Evolutionary conservation across 2,113 vertebrate species (phyloP), one percentile per base, ranked within the genome.

Genomic region (Rousettus leschenaultii): DNA sequence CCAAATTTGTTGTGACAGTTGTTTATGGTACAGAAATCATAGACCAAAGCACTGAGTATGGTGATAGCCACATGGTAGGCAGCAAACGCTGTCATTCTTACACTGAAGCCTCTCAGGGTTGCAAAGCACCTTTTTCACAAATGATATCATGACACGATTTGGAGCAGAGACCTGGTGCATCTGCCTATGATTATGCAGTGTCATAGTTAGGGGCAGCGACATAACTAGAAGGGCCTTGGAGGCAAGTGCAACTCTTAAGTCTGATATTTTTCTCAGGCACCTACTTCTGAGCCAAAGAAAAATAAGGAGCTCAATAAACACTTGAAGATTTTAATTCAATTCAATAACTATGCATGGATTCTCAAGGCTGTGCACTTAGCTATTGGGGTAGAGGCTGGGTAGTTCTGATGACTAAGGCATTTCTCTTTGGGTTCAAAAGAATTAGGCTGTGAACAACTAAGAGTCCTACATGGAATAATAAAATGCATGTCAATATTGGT

Each of bases 351-450:
- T 57, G 66, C 53, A 71, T 74, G 45, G 55, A 83, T 77, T 77
- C 48, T 73, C 55, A 59, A 91, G 83, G 55, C n/a, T 93, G 11
- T 30, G 6, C n/a, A 1, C 28, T 51, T 61, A 91, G 33, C n/a
- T 89, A n/a, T 4, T 12, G 35, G 33, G 11, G 4, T 73, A 65
- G 51, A 38, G 3, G 21, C 7, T 28, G 35, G 18, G 22, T 28
- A 73, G 55, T 19, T 48, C 30, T 93, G 48, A 90, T 21, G 13
- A 61, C 28, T 30, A 48, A 73, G 14, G 16, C 43, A 51, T 74
- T 95, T 89, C 86, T 89, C 68, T 91, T 84, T 35, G 70, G 70
- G 35, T n/a, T 95, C 68, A 45, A 93, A 79, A 93, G 45, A 91
- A 91, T 84, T 86, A 83, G 38, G 78, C 21, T 82, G 59, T 82